Percentiles rank a stretch among this genome's conserved stretches.
Conservation (phyloP, 2,113 vertebrate species). For the Crocuta crocuta region DNA sequence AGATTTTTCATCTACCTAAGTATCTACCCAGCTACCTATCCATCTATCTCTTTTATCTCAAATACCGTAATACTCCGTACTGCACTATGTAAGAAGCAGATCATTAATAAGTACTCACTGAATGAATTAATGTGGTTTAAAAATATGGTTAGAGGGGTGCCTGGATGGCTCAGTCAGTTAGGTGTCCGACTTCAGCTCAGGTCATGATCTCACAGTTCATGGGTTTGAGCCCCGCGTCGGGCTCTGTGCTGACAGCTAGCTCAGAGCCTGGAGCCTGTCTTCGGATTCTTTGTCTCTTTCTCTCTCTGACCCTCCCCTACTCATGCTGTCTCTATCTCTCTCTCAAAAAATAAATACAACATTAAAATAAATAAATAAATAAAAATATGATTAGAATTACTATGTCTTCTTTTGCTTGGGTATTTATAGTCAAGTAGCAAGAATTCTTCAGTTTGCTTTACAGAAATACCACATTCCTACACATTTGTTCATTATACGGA, state of each 20-base stretch:
- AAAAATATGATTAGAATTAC: conserved; percentile 34
- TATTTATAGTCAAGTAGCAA: background rate
- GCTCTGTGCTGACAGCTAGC: too few relatives aligned
- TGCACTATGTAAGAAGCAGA: background rate
- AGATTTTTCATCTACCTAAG: background rate
- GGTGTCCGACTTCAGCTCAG: too few relatives aligned
- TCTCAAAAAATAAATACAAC: too few relatives aligned
- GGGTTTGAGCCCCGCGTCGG: too few relatives aligned
- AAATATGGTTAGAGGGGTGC: background rate
- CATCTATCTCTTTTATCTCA: background rate
- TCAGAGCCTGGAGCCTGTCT: too few relatives aligned
- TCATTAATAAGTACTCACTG: background rate
- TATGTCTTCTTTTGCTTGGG: background rate
- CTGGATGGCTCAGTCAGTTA: too few relatives aligned
- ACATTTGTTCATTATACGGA: background rate
- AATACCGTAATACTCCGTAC: background rate
- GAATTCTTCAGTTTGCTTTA: conserved; percentile 31
- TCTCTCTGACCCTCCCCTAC: too few relatives aligned
- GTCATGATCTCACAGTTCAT: too few relatives aligned
- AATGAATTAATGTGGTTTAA: conserved; percentile 33
- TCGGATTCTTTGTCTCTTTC: too few relatives aligned
- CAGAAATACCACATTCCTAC: background rate
- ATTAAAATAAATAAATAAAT: background rate
- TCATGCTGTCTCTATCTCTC: too few relatives aligned
- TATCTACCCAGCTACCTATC: background rate